Conservation (phyloP, 2,113 vertebrate genomes). For the Stercorarius parasiticus region DNA sequence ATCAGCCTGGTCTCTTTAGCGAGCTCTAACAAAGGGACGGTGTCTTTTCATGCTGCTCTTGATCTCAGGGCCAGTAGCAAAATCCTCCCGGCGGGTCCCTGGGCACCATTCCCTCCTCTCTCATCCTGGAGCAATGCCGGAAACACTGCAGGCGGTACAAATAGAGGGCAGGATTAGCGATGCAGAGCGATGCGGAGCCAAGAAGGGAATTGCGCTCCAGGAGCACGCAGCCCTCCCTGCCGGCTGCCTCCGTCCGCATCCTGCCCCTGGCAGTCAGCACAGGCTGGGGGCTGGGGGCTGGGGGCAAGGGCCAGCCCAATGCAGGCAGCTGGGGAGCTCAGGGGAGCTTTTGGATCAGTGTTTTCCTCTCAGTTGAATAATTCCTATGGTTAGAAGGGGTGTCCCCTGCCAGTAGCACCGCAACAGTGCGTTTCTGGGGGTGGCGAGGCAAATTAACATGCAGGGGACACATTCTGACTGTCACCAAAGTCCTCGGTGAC, state of each 20-base stretch:
- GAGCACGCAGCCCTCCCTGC: neutral
- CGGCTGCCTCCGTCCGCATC: rapidly evolving
- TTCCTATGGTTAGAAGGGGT: neutral
- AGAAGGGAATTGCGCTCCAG: neutral
- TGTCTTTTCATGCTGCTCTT: conserved; percentile 51
- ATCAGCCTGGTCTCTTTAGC: neutral
- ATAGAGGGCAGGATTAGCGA: neutral
- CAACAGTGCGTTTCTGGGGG: neutral
- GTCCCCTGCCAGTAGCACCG: rapidly evolving
- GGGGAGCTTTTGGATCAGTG: neutral
- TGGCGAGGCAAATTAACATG: neutral
- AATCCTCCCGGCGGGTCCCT: neutral
- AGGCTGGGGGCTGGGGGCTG: neutral
- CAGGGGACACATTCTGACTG: neutral
- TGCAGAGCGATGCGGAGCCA: neutral
- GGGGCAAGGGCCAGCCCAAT: rapidly evolving
- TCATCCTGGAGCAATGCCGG: neutral
- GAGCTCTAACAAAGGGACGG: conserved; percentile 19
- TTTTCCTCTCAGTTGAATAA: neutral
- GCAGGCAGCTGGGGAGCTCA: neutral
- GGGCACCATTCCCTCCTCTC: neutral
- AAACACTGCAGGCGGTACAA: neutral
- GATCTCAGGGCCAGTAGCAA: conserved; percentile 20
- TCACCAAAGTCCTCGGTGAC: neutral
- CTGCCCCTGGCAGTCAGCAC: neutral